phyloP scores from a whole-genome alignment of 2,113 vertebrate species.

The Cebidichthys violaceus region DNA sequence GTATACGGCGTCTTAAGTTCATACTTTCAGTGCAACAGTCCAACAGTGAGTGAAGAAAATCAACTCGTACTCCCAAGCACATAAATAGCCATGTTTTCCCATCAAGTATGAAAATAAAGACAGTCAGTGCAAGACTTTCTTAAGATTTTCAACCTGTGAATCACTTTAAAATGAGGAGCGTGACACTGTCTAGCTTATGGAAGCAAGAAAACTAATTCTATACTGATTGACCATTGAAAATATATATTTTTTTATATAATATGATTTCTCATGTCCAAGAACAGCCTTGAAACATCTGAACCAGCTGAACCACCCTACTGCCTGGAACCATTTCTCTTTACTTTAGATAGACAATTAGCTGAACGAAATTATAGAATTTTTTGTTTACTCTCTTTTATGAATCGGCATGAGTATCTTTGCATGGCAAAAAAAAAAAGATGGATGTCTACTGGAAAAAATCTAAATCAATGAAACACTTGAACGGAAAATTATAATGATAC shows the following conservation, averaged over 20 bases:
- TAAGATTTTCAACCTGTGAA: neutral
- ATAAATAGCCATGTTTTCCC: slow-evolving; percentile 13
- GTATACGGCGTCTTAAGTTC: neutral
- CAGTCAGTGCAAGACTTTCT: neutral
- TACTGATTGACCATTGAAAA: neutral
- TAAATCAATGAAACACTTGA: slow-evolving; percentile 22
- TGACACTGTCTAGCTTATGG: slow-evolving; percentile 1
- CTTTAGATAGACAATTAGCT: neutral
- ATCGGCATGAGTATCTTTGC: neutral
- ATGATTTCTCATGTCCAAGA: slow-evolving; percentile 2
- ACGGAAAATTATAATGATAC: slow-evolving; percentile 10
- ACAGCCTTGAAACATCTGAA: neutral
- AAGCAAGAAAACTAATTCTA: neutral
- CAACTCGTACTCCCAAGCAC: slow-evolving; percentile 3
- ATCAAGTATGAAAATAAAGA: neutral
- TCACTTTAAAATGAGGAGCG: neutral
- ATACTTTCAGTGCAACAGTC: slow-evolving; percentile 15
- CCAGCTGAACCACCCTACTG: neutral
- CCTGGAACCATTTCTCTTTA: neutral
- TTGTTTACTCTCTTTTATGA: neutral
- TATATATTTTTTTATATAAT: neutral
- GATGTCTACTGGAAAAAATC: neutral
- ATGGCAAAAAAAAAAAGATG: neutral
- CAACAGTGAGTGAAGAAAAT: slow-evolving; percentile 23
- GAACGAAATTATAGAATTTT: neutral